These are phyloP conservation scores for Pedionomus torquatus DNA, from an alignment of 2,113 vertebrate species.

Conservation along the genomic window DNA sequence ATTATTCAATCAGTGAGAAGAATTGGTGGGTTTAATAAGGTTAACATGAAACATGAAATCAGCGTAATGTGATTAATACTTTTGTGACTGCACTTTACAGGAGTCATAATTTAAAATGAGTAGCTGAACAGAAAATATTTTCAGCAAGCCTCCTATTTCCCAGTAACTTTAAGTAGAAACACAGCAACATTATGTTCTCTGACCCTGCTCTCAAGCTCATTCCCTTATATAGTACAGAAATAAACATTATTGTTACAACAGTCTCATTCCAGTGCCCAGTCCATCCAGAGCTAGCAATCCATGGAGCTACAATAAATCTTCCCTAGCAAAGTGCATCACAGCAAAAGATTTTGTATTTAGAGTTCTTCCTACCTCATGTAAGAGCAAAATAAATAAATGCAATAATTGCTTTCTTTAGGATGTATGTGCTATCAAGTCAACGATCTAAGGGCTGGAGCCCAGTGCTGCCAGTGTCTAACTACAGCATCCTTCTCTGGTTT, in stretches of 20 bases:
- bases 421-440: neutral
- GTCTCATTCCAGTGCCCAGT: neutral
- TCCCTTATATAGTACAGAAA: neutral
- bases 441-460: neutral
- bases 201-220: neutral
- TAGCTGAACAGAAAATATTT: neutral
- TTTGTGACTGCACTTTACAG: neutral
- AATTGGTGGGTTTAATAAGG: neutral
- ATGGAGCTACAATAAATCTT: neutral
- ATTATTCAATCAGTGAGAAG: neutral
- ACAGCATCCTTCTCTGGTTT: neutral
- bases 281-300: neutral
- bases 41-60: neutral
- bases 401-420: neutral
- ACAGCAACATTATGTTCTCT: neutral
- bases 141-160: neutral
- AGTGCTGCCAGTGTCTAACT: neutral
- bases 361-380: neutral
- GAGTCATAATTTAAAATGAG: neutral
- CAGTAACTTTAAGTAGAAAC: neutral
- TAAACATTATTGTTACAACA: neutral
- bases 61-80: neutral
- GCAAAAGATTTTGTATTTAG: neutral
- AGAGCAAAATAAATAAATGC: neutral
- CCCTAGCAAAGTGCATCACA: neutral